Percentiles rank a stretch among this genome's conserved stretches.
These are phyloP conservation scores for Conchocele bisecta DNA, from an alignment of 2,888 invertebrate genomes.

Conservation along the genomic window DNA sequence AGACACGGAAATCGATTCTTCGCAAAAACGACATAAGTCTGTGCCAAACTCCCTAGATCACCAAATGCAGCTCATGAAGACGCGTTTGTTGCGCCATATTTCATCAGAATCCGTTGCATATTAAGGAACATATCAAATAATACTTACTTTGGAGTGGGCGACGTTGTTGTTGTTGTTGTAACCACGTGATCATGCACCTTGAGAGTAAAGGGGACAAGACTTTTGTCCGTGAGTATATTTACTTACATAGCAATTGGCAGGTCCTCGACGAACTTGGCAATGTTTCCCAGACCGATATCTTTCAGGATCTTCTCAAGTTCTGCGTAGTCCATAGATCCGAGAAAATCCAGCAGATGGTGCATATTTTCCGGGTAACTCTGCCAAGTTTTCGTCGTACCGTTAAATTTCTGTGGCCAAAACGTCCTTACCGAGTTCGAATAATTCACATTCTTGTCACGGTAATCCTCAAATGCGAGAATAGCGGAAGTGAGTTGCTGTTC, in stretches of 20 bases:
- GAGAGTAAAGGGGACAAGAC: no score
- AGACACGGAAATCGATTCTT: no score
- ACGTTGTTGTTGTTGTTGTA: no score
- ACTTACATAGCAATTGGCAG: conserved; percentile 63
- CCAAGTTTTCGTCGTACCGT: conserved; percentile 62
- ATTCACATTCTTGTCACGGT: conserved; percentile 68
- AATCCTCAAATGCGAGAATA: conserved; percentile 58
- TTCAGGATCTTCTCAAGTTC: conserved; percentile 63
- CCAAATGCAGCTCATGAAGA: no score
- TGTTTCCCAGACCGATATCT: conserved; percentile 59
- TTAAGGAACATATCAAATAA: no score
- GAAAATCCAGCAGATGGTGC: conserved; percentile 60
- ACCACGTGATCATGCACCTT: no score
- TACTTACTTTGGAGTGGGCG: no score
- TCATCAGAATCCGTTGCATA: no score
- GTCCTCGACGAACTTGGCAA: conserved; percentile 60
- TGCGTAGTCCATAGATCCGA: conserved; percentile 55
- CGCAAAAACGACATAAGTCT: no score
- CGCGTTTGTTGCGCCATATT: no score
- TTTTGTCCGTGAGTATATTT: no score
- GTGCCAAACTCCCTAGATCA: no score
- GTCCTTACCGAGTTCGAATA: conserved; percentile 70
- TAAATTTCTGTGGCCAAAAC: conserved; percentile 76
- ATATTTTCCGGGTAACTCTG: conserved; percentile 66
- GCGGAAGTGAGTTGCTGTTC: conserved; percentile 50